Evolutionary conservation across 1,140 invertebrate genomes (phyloP).

Genomic region (Aplysia californica): DNA sequence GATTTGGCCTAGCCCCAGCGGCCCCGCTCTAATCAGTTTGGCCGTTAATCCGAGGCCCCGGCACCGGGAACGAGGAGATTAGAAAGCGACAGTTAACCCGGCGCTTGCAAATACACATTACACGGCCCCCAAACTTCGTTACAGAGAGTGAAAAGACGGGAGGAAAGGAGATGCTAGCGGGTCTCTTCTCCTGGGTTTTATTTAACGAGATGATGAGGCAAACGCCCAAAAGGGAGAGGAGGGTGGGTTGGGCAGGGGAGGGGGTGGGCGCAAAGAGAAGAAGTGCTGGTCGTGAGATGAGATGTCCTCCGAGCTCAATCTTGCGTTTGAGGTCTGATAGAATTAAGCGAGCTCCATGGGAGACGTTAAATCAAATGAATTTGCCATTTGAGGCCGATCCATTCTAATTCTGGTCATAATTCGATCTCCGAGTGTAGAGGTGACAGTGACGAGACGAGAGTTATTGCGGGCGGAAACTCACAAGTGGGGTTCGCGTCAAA

Average conservation of each 20-base stretch:
- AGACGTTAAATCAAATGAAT: conserved; percentile 27
- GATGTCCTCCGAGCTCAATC: too few relatives aligned
- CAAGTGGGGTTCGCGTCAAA: not conserved
- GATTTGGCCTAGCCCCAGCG: conserved; percentile 17
- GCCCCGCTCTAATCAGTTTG: conserved; percentile 26
- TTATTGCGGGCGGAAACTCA: not conserved
- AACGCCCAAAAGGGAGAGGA: not conserved
- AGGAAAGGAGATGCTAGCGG: too few relatives aligned
- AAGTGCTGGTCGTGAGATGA: too few relatives aligned
- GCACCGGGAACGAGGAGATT: conserved; percentile 13
- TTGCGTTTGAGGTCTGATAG: conserved; percentile 32
- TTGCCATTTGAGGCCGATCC: conserved; percentile 31
- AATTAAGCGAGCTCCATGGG: conserved; percentile 13
- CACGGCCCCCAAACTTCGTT: conserved; percentile 17
- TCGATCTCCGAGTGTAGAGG: conserved; percentile 5
- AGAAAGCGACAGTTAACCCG: conserved; percentile 30
- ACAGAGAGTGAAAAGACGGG: not conserved
- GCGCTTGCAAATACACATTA: conserved; percentile 26
- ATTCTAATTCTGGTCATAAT: conserved; percentile 31
- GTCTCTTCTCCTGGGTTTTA: too few relatives aligned
- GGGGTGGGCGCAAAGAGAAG: too few relatives aligned
- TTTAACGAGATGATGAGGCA: too few relatives aligned
- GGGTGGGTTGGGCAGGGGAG: not conserved
- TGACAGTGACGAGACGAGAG: conserved; percentile 14
- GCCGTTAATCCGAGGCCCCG: conserved; percentile 4